Evolutionary conservation across 2,797 vertebrate genomes (phyloP), one percentile per base, ranked within the genome.

Genomic region (Morelia viridis): DNA sequence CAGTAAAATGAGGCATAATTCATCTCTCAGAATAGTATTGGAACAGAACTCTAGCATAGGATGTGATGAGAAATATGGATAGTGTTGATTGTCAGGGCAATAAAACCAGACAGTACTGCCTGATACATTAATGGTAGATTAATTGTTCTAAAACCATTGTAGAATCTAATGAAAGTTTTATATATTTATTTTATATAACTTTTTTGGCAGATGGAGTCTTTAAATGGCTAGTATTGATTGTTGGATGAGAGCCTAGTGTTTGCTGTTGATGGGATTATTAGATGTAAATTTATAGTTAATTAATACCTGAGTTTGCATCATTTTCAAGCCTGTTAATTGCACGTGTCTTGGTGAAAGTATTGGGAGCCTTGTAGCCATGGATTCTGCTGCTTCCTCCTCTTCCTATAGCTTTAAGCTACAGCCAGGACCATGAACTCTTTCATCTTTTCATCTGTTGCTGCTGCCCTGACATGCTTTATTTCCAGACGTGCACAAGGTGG

Each of bases 151-250:
- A 87, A 96, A 95, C 93, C 93, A 95, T 95, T 95, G 96, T 93
- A 96, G 96, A 95, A 96, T 95, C 95, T 96, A 97, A 96, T 97
- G 95, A 95, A 96, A 96, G 95, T 94, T 96, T 96, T 95, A 94
- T 94, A 95, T 95, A 95, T 96, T 97, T 97, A 95, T 96, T 96
- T 97, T 96, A 96, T 95, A 94, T 94, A 96, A 96, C 94, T 95
- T 96, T 97, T 97, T 97, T 97, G 96, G 96, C 96, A 96, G 96
- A 93, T 96, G 58, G 62, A 68, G 60, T 93, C 93, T 92, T 95
- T 94, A 91, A 96, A 95, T 95, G 94, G 95, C 68, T 95, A 91
- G 89, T 96, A 97, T 97, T 95, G 96, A 97, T 96, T 93, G 96
- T 94, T 97, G 96, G 96, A 97, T 94, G 93, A 92, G 90, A 95